Percentiles rank a stretch among this genome's conserved stretches.
Evolutionary conservation across 2,113 vertebrate genomes (phyloP).

Genomic region (Chaetura pelagica): DNA sequence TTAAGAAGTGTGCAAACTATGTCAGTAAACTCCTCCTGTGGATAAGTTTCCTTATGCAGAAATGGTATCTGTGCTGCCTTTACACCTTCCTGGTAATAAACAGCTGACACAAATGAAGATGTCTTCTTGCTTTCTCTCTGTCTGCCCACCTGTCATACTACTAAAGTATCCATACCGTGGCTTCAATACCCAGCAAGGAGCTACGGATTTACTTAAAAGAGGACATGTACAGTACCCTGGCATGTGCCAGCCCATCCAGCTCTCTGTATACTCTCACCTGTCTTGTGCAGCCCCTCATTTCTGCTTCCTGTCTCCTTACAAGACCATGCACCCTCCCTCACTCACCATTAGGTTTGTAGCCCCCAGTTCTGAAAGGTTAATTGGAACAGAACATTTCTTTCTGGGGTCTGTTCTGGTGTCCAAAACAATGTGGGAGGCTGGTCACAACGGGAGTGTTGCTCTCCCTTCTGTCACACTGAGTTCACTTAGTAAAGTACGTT

Average conservation of each 20-base stretch:
- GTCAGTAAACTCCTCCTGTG: neutral
- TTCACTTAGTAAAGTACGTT: conserved; percentile 67
- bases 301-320: conserved; percentile 42
- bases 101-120: neutral
- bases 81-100: neutral
- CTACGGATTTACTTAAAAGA: conserved; percentile 31
- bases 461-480: conserved; percentile 60
- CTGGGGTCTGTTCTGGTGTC: conserved; percentile 42
- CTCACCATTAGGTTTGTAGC: conserved; percentile 8
- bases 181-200: conserved; percentile 3
- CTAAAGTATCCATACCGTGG: neutral
- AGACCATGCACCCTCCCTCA: conserved; percentile 67
- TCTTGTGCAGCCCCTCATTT: conserved; percentile 12
- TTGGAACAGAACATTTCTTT: conserved; percentile 56
- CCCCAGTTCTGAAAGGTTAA: conserved; percentile 38
- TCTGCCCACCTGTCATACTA: neutral
- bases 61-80: neutral
- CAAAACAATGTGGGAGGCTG: conserved; percentile 28
- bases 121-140: neutral
- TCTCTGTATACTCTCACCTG: neutral
- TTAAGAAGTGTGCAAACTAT: neutral
- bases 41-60: neutral
- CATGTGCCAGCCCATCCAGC: neutral
- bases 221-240: conserved; percentile 24
- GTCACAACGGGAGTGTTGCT: conserved; percentile 30